A percentile compares a stretch with the other conserved stretches of the same genome.
phyloP scores from a whole-genome alignment of 1,140 invertebrate genomes.

The Drosophila ercepeae region DNA sequence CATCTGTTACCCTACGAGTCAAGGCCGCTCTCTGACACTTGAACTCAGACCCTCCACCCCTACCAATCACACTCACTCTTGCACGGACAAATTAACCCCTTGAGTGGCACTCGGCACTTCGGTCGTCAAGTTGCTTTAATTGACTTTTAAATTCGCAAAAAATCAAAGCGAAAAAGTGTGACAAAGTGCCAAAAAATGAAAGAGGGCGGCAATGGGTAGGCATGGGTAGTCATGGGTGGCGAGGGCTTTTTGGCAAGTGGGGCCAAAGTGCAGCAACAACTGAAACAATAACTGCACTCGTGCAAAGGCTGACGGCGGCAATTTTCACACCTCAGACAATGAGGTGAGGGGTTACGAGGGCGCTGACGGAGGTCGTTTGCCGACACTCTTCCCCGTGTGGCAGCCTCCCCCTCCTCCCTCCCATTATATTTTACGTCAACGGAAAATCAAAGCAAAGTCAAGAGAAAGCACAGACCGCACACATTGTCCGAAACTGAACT shows the following conservation, averaged over 20 bases:
- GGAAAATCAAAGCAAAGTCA: constrained; percentile 78
- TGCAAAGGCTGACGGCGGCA: constrained; percentile 46
- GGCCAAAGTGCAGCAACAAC: constrained; percentile 42
- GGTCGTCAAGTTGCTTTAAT: constrained; percentile 78
- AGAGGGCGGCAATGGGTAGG: background rate
- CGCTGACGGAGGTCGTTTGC: constrained; percentile 24
- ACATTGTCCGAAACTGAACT: constrained; percentile 50
- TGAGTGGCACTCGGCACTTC: constrained; percentile 70
- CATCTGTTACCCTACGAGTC: constrained; percentile 27
- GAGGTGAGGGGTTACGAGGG: background rate
- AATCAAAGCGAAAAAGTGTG: constrained; percentile 72
- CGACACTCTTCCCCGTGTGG: constrained; percentile 9
- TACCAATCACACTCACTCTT: constrained; percentile 16
- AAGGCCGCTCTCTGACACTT: constrained; percentile 20
- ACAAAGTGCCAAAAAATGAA: constrained; percentile 55
- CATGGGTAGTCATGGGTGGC: no score
- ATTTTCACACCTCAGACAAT: constrained; percentile 79
- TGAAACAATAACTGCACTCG: constrained; percentile 71
- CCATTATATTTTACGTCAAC: constrained; percentile 69
- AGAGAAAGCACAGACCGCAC: constrained; percentile 61
- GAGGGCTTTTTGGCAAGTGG: background rate
- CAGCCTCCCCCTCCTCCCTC: constrained; percentile 5
- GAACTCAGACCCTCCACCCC: background rate
- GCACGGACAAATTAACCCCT: constrained; percentile 72
- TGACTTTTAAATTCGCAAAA: constrained; percentile 79